Evolutionary conservation across 2,113 vertebrate genomes (phyloP), one percentile per base, ranked within the genome.

Genomic region (Maccullochella peelii): DNA sequence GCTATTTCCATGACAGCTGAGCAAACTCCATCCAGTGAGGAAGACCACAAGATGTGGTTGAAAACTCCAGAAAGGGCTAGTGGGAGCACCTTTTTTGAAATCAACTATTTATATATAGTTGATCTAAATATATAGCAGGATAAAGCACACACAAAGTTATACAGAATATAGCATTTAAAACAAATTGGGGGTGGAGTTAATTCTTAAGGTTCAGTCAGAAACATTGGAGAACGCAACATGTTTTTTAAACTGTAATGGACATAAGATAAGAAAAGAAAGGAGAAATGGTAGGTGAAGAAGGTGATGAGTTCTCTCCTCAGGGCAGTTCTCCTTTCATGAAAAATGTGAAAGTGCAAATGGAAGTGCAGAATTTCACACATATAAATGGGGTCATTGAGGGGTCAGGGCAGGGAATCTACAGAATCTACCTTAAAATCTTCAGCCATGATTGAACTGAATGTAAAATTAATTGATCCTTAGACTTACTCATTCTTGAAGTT

Each of bases 241-340:
- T 2, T 42, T 85, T 36, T 58, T 44, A 30, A 9, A 80, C 10
- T 23, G 38, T 50, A 27, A 74, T 3, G 44, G 38, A 18, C 59
- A 65, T 40, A 63, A 66, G 44, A 54, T 36, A 7, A 25, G 36
- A 25, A 50, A 25, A 66, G 57, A 77, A 9, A 61, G 55, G 18
- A 40, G 10, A 36, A 58, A 63, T 63, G 30, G 54, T 1, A 14
- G 27, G 50, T 71, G 11, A 55, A 74, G 14, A 25, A 47, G 55
- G 62, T 59, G 38, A 76, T 50, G 55, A 9, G 9, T 14, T 80
- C 54, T 78, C 8, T 83, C 63, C 71, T 77, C 6, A 40, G 73
- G 86, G 61, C 47, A 72, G 33, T 49, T 82, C 80, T 49, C 11
- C 33, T 75, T 57, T 75, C 86, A 90, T 86, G 21, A 88, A 82